Evolutionary conservation across 2,113 vertebrate species (phyloP).

Genomic region (Nothoprocta pentlandii): DNA sequence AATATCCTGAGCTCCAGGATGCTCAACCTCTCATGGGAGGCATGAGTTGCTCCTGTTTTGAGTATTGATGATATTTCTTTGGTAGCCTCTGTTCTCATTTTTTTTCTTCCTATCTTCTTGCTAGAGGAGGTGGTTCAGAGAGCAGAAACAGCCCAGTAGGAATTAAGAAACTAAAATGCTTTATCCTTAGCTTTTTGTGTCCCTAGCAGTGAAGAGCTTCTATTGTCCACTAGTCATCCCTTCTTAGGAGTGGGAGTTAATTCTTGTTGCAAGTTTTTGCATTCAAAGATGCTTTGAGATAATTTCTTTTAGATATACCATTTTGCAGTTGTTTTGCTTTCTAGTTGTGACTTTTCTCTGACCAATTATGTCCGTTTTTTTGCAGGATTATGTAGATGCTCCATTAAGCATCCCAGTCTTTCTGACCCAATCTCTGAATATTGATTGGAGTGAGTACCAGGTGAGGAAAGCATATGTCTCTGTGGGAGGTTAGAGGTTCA

Average conservation of each 20-base stretch:
- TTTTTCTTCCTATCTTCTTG: not conserved
- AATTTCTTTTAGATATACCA: not conserved
- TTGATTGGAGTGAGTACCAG: constrained; percentile 98
- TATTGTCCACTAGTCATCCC: not conserved
- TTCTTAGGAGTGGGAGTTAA: not conserved
- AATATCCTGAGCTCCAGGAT: not conserved
- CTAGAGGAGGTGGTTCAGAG: not conserved
- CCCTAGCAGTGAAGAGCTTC: not conserved
- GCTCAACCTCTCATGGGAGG: not conserved
- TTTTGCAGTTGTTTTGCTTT: not conserved
- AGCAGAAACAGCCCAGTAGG: not conserved
- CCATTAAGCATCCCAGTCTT: constrained; percentile 91
- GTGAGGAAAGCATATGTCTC: constrained; percentile 72
- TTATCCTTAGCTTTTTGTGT: not conserved
- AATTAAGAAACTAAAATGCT: not conserved
- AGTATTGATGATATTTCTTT: not conserved
- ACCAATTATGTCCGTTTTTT: not conserved
- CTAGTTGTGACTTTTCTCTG: not conserved
- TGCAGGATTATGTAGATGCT: constrained; percentile 96
- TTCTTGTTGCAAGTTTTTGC: not conserved
- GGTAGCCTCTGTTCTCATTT: not conserved
- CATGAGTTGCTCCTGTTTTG: not conserved
- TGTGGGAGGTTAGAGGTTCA: not conserved
- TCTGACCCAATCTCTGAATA: constrained; percentile 91
- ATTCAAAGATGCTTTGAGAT: not conserved